Percentiles rank a stretch among this genome's conserved stretches.
These are phyloP conservation scores for Panzeria rudis DNA, from an alignment of 2,888 invertebrate genomes.

Conservation along the genomic window DNA sequence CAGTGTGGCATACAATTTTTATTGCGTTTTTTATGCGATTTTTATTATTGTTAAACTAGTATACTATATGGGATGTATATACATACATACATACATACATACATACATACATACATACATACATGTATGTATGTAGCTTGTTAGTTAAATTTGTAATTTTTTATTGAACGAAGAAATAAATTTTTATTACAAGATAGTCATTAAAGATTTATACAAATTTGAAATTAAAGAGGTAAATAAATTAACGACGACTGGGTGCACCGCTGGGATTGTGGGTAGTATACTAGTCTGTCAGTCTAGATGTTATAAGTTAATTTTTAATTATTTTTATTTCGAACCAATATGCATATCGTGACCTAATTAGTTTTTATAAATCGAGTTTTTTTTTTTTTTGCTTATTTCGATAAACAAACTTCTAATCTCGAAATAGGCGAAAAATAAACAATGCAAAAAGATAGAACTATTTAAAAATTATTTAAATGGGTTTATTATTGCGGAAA, in stretches of 20 bases:
- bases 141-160: not conserved
- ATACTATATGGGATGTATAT: too few relatives aligned
- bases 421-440: too few relatives aligned
- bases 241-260: not conserved
- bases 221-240: not conserved
- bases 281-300: not conserved
- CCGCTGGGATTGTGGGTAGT: not conserved
- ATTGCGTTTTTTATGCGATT: not conserved
- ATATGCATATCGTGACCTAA: too few relatives aligned
- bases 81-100: too few relatives aligned
- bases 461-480: too few relatives aligned
- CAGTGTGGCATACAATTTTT: conserved; percentile 30
- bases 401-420: too few relatives aligned
- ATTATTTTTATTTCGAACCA: too few relatives aligned
- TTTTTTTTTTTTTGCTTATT: too few relatives aligned
- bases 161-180: conserved; percentile 5
- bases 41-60: conserved; percentile 2
- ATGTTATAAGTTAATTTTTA: not conserved
- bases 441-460: too few relatives aligned
- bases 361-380: too few relatives aligned
- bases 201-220: not conserved
- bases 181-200: not conserved
- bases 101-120: too few relatives aligned
- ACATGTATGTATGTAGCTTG: not conserved
- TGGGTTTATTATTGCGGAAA: too few relatives aligned